A percentile compares a stretch with the other conserved stretches of the same genome.
These are phyloP conservation scores for Lutjanus argentimaculatus DNA, from an alignment of 2,797 vertebrate species.

Conservation along the genomic window DNA sequence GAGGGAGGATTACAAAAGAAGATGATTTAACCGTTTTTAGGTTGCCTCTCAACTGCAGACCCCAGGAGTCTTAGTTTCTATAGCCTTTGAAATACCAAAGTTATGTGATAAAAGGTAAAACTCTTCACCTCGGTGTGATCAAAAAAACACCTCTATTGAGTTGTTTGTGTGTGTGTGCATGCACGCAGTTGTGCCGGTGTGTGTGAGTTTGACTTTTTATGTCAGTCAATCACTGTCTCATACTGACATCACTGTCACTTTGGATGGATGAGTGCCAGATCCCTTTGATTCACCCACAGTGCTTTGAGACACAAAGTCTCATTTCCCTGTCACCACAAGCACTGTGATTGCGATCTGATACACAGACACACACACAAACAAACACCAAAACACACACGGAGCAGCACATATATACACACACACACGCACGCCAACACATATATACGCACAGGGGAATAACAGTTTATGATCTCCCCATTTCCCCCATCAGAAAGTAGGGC, in stretches of 20 bases:
- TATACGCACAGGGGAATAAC: slow-evolving; percentile 72
- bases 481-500: slow-evolving; percentile 84
- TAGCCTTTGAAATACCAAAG: slow-evolving; percentile 77
- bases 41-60: slow-evolving; percentile 73
- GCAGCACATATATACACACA: not conserved
- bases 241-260: slow-evolving; percentile 79
- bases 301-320: slow-evolving; percentile 78
- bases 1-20: slow-evolving; percentile 73
- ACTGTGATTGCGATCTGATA: slow-evolving; percentile 74
- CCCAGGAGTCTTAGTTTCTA: slow-evolving; percentile 66
- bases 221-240: slow-evolving; percentile 80
- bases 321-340: slow-evolving; percentile 79
- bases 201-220: slow-evolving; percentile 41
- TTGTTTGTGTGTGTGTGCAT: slow-evolving; percentile 39
- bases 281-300: slow-evolving; percentile 77
- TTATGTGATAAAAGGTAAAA: slow-evolving; percentile 74
- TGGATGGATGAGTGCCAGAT: slow-evolving; percentile 80
- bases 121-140: slow-evolving; percentile 70
- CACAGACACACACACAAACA: slow-evolving; percentile 60
- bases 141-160: slow-evolving; percentile 64
- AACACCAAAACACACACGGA: slow-evolving; percentile 50
- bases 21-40: slow-evolving; percentile 71
- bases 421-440: slow-evolving; percentile 41
- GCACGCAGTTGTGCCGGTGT: slow-evolving; percentile 29
- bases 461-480: slow-evolving; percentile 79